Base-by-base conservation (phyloP, 2,797 vertebrate genomes). In the Phylloscopus collybita region DNA sequence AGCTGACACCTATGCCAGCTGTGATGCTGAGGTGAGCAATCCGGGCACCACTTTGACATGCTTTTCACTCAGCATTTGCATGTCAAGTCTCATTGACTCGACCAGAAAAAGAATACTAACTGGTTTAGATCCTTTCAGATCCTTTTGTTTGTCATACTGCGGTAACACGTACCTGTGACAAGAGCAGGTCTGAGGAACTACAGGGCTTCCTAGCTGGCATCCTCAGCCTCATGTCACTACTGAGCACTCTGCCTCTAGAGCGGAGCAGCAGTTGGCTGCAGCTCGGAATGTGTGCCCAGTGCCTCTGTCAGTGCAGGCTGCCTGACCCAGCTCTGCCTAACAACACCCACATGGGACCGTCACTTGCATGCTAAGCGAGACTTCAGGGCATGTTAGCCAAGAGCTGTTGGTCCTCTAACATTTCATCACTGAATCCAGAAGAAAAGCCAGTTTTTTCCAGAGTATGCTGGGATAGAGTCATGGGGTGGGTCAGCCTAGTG, bases 301-400 rank as follows among this genome's bases (percentile, higher is more conserved):
- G 5, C 45, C 45, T 4, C 0, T 4, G 2, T 14, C 3, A 3
- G 25, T 10, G 59, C 38, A 23, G 61, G 54, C 53, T 7, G 7
- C 51, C 22, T 7, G 8, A 27, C 16, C 27, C 0, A 0, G 53
- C 66, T 36, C 53, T 27, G 61, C 49, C 44, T 7, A n/a, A 2
- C 38, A 20, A 10, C 6, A 5, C 30, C 38, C 3, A 0, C 2
- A 1, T 10, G 25, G 53, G 38, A 53, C 60, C 42, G 30, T 7
- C 8, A 1, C n/a, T 38, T 13, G 11, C 6, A 1, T 0, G 1
- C 40, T 17, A 4, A 0, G 32, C 0, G 0, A 51, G 29, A 47
- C 40, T 56, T 34, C 29, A 16, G 44, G 53, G 13, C n/a, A n/a
- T 0, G 0, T 34, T 17, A 50, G 34, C 53, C 64, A 36, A 16